Conservation (phyloP, 2,113 vertebrate genomes). For the Cathartes aura region DNA sequence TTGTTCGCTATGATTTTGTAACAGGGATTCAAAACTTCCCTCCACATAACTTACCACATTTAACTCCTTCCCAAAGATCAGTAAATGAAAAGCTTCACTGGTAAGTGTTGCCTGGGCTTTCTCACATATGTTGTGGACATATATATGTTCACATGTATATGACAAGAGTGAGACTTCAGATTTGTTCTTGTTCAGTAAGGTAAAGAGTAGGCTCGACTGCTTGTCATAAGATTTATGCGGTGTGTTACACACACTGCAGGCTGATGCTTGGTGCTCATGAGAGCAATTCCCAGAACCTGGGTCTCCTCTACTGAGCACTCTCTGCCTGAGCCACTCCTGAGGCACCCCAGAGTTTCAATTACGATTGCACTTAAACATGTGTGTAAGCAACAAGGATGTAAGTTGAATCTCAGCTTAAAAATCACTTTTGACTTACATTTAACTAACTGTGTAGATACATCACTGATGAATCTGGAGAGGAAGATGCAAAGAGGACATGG, state of each 20-base stretch:
- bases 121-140: not conserved
- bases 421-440: not conserved
- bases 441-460: not conserved
- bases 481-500: not conserved
- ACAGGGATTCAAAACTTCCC: not conserved
- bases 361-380: not conserved
- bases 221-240: not conserved
- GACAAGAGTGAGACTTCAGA: not conserved
- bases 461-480: not conserved
- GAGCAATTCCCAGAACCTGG: not conserved
- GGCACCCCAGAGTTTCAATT: not conserved
- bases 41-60: not conserved
- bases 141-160: fast-evolving
- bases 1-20: not conserved
- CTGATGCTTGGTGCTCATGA: not conserved
- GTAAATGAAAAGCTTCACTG: not conserved
- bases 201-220: not conserved
- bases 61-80: not conserved
- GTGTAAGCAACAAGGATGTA: not conserved
- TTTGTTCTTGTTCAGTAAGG: not conserved
- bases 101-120: not conserved
- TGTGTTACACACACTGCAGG: not conserved
- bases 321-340: not conserved
- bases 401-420: not conserved
- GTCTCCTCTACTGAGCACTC: not conserved